Base-by-base conservation (phyloP, 1,140 invertebrate genomes). In the Diabrotica virgifera region DNA sequence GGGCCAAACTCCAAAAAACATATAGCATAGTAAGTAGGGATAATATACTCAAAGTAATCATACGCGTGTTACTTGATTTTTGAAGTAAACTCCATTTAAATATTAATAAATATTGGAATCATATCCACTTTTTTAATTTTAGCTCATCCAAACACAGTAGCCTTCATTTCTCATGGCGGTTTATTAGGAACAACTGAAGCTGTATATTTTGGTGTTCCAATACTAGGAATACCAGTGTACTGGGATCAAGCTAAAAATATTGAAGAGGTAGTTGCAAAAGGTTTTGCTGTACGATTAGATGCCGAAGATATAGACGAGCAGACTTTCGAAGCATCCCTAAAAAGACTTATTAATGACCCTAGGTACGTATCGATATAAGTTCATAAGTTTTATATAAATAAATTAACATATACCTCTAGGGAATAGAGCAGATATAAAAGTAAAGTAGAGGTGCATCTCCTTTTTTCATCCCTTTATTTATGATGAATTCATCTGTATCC, bases 141-240 rank as follows among this genome's bases (percentile, higher is more conserved):
- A 74, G 74, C 69, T 38, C 74, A 76, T 68, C 67, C 68, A 37
- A 74, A 76, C 59, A 62, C 67, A 10, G 66, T 72, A 59, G 35
- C 65, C 5, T 76, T 76, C 57, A 71, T 76, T 24, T 64, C 74
- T 7, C 74, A 76, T 53, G 70, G 72, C 7, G 74, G 74, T n/a
- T 52, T 76, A 11, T 57, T 74, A 2, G 68, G 74, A 55, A 76
- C 66, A 5, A 73, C 64, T 37, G 85, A 86, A 72, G 78, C 80
- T 6, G 72, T 82, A 0, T 80, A 82, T 63, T 72, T 78, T 66
- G 83, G 80, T n/a, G 77, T 83, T 5, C 84, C 85, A 5, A 66
- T 85, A 9, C 51, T 86, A 1, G 75, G 75, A n/a, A 75, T 80
- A 13, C 80, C 80, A 5, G 66, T 80, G 24, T 76, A 64, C 58